A percentile compares a stretch with the other conserved stretches of the same genome.
Conservation (phyloP, 2,113 vertebrate genomes). For the Myodes glareolus region DNA sequence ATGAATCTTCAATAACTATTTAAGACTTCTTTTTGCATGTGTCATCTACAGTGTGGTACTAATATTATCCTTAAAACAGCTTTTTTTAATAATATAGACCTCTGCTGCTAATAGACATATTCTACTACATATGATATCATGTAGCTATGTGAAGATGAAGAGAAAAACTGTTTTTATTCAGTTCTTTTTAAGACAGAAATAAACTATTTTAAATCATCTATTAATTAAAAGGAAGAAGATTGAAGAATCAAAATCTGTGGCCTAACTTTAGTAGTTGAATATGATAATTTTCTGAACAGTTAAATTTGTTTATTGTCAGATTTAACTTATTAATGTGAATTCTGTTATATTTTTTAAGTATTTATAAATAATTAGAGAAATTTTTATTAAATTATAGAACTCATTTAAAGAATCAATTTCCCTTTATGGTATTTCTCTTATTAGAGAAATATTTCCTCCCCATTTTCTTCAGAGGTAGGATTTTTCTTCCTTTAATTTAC, state of each 20-base stretch:
- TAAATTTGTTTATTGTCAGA: background rate
- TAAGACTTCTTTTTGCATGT: background rate
- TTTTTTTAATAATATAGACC: background rate
- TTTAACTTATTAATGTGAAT: background rate
- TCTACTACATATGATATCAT: background rate
- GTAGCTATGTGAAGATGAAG: background rate
- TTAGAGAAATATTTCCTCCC: background rate
- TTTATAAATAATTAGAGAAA: background rate
- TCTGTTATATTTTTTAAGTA: background rate
- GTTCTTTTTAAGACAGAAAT: background rate
- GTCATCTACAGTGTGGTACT: background rate
- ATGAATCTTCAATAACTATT: background rate
- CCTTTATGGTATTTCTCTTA: background rate
- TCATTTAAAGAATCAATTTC: background rate
- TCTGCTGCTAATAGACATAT: background rate
- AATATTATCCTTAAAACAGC: background rate
- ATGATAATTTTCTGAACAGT: background rate
- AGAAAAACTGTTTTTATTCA: background rate
- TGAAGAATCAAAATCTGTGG: background rate
- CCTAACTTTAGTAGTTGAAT: background rate
- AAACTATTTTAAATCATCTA: background rate
- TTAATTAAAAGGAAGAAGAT: background rate
- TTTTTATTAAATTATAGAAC: background rate
- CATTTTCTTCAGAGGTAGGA: slow-evolving; percentile 41
- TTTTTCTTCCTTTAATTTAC: background rate